Base-by-base conservation (phyloP, 2,113 vertebrate species). In the Pterocles gutturalis region DNA sequence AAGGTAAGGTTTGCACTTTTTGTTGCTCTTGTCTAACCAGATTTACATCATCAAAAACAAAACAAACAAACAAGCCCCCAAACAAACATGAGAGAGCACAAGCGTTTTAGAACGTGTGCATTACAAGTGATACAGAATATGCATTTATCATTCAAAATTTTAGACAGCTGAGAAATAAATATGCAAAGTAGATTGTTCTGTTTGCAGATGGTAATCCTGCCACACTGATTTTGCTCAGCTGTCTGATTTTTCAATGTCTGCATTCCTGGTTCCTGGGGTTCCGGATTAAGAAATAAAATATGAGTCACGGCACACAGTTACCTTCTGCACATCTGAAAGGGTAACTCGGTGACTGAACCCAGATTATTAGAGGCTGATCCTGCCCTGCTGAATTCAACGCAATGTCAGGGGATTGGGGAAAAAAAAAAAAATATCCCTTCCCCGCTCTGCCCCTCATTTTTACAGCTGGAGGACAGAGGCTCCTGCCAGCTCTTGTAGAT, bases 121-220 rank as follows among this genome's bases (percentile, higher is more conserved):
- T 91, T 85, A 57, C 87, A 90, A 93, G 87, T 9, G 76, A 90
- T 65, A 79, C 70, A 87, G 82, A 96, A 76, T 48, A 62, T 13
- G 87, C 58, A 67, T 95, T 89, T 94, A 64, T 89, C 83, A 92
- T 79, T 77, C 76, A 73, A 94, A 92, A 89, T 70, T 94, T 95
- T 69, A 34, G 93, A 94, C 92, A 89, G 89, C 94, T 96, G 93
- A 96, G 83, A 90, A 94, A 96, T 97, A 95, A 96, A 91, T 96
- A 96, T 95, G 93, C 91, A 95, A 93, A 97, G 91, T 72, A 95
- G 94, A 86, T 83, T 61, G 82, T 90, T 96, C 90, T 93, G 81
- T 96, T 97, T 96, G 89, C 92, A 97, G 96, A 96, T 97, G 97
- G 95, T 90, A 96, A 93, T 97, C 85, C 84, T 67, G 91, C 91